phyloP scores from a whole-genome alignment of 2,113 vertebrate genomes.

The Mirounga angustirostris region DNA sequence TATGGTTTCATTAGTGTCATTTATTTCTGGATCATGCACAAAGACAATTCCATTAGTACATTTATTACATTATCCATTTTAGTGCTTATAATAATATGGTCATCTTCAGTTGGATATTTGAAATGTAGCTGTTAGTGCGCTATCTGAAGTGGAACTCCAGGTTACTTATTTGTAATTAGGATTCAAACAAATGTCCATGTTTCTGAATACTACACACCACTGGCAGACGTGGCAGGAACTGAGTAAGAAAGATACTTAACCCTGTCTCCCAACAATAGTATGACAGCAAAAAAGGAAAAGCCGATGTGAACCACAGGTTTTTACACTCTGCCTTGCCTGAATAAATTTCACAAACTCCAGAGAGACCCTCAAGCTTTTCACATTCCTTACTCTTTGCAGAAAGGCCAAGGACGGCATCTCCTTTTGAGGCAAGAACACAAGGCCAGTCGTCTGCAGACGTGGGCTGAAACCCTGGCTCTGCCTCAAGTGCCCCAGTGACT shows the following conservation, averaged over 20 bases:
- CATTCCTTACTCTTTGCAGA: not conserved
- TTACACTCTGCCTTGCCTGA: slow-evolving; percentile 57
- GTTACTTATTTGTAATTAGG: slow-evolving; percentile 53
- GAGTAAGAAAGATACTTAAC: slow-evolving; percentile 52
- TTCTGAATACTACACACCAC: slow-evolving; percentile 55
- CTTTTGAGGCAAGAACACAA: not conserved
- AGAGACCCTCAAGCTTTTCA: slow-evolving; percentile 46
- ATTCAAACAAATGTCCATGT: slow-evolving; percentile 53
- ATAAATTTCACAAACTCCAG: slow-evolving; percentile 48
- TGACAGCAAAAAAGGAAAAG: slow-evolving; percentile 53
- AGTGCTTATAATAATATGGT: slow-evolving; percentile 75
- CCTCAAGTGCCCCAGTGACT: not conserved
- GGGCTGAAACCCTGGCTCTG: not conserved
- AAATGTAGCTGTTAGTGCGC: slow-evolving; percentile 42
- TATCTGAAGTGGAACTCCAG: slow-evolving; percentile 57
- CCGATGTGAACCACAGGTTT: not conserved
- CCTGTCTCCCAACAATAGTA: slow-evolving; percentile 15
- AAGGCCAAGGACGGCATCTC: slow-evolving; percentile 40
- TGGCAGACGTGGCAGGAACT: slow-evolving; percentile 67
- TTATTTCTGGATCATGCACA: slow-evolving; percentile 83
- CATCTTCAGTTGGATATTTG: slow-evolving; percentile 70
- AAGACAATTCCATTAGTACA: slow-evolving; percentile 81
- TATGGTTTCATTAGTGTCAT: slow-evolving; percentile 78
- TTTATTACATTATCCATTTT: slow-evolving; percentile 70
- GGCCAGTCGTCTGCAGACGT: not conserved